A percentile compares a stretch with the other conserved stretches of the same genome.
Conservation (phyloP, 1,140 invertebrate genomes). For the Asbolus verrucosus region DNA sequence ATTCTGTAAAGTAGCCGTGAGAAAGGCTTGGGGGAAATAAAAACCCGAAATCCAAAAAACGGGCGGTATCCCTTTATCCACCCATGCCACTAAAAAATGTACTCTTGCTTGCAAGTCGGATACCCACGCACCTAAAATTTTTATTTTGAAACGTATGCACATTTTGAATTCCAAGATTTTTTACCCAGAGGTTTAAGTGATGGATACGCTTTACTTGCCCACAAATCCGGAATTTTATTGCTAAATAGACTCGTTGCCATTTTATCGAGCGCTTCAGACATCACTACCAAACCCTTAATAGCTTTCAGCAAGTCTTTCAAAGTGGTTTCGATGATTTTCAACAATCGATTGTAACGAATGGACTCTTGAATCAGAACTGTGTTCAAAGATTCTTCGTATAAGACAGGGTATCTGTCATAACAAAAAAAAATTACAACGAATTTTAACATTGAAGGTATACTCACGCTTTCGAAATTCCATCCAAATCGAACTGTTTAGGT, state of each 20-base stretch:
- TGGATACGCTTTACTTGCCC: conserved; percentile 81
- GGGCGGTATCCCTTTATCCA: conserved; percentile 74
- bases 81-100: conserved; percentile 77
- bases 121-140: conserved; percentile 72
- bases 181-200: conserved; percentile 85
- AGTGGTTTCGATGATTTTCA: conserved; percentile 72
- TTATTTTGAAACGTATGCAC: neutral
- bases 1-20: conserved; percentile 87
- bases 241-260: conserved; percentile 73
- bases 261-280: conserved; percentile 81
- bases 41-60: conserved; percentile 90
- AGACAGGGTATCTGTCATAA: conserved; percentile 82
- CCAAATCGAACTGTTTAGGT: conserved; percentile 70
- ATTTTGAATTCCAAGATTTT: conserved; percentile 46
- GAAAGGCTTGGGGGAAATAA: conserved; percentile 88
- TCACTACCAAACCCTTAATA: conserved; percentile 81
- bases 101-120: conserved; percentile 71
- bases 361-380: conserved; percentile 87
- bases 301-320: conserved; percentile 79
- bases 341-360: conserved; percentile 79
- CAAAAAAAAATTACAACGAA: conserved; percentile 63
- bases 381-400: conserved; percentile 86
- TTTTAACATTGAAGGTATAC: conserved; percentile 19
- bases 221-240: conserved; percentile 78
- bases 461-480: conserved; percentile 67